Evolutionary conservation across 2,797 vertebrate genomes (phyloP), one percentile per base, ranked within the genome.

Genomic region (Pitangus sulphuratus): DNA sequence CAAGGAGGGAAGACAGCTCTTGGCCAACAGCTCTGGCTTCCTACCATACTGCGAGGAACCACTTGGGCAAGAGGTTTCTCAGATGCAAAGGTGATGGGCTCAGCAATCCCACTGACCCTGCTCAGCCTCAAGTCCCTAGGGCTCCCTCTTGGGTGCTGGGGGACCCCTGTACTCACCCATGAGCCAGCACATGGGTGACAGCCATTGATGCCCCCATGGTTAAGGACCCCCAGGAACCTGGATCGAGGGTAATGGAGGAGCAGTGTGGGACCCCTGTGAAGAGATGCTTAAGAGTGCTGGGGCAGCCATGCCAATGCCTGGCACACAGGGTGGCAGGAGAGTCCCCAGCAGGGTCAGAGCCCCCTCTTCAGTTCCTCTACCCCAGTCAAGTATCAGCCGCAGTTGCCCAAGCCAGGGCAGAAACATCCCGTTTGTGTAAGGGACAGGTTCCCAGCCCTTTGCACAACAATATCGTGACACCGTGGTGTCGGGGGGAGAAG

Each of bases 361-460:
- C 62, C 50, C 30, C 25, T 70, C 39, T 75, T 72, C 75, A 95
- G 62, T 54, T 37, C 22, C 47, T 83, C 15, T 4, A 48, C 50
- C 48, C 54, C 30, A 15, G 37, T 15, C 11, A 2, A 2, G 40
- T 53, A 50, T 28, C 85, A 92, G 33, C 31, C 37, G 17, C 64
- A 16, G 40, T 97, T 97, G 82, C 91, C 84, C 78, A 95, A 96
- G 74, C 25, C 0, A 0, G 51, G 31, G 75, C 8, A 15, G 89
- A 95, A 96, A 90, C 2, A 2, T 87, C 45, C 28, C 0, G 0
- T 51, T 95, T 97, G 89, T 88, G 93, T 65, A 97, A 97, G 80
- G 82, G 31, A 77, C 91, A 95, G 79, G 91, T 97, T 91, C 84
- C 57, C 71, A 80, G 66, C 56, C 69, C 37, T 85, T 97, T 97